Base-by-base conservation (phyloP, 2,888 invertebrate genomes). In the Cantharis flavilabris region DNA sequence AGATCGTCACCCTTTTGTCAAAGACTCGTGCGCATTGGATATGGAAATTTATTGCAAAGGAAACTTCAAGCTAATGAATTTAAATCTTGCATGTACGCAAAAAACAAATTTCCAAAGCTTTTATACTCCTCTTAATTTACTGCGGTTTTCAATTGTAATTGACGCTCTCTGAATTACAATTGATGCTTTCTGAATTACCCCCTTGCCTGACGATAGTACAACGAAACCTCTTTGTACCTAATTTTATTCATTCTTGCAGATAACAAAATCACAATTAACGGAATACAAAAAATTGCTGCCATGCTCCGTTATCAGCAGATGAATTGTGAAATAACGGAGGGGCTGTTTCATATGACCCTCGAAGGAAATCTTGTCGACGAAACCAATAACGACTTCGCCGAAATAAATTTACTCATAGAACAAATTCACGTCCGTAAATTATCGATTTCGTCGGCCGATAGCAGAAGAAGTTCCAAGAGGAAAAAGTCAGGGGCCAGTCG, bases 1-100 rank as follows among this genome's bases (percentile, higher is more conserved):
- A 62, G 81, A 79, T 69, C 23, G 63, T 14, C 87, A 89, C 82
- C 88, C 89, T 0, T 85, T 87, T 67, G 80, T 82, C n/a, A 81
- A 79, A 65, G 87, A 88, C 69, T 83, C 81, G 69, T 76, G 79
- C 49, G 81, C 83, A 18, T 82, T 84, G 67, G 81, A 86, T 13
- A 84, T 83, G 64, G 78, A 82, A 63, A 80, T 88, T 10, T 82
- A 83, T 65, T 84, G 86, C 33, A 81, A 64, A 10, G 88, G 88
- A 77, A 89, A 89, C 77, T 83, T 86, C 14, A 76, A 81, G 14
- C 75, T 88, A 62, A 82, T 85, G 20, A 84, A 86, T 77, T 79
- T 89, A 67, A 88, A 87, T 78, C 73, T 88, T 67, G 84, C 86
- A 69, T 88, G 88, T 88, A 84, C 79, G 80, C 78, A 64, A 23